A percentile compares a stretch with the other conserved stretches of the same genome.
Evolutionary conservation across 1,140 invertebrate genomes (phyloP).

Genomic region (Zaprionus africanus): DNA sequence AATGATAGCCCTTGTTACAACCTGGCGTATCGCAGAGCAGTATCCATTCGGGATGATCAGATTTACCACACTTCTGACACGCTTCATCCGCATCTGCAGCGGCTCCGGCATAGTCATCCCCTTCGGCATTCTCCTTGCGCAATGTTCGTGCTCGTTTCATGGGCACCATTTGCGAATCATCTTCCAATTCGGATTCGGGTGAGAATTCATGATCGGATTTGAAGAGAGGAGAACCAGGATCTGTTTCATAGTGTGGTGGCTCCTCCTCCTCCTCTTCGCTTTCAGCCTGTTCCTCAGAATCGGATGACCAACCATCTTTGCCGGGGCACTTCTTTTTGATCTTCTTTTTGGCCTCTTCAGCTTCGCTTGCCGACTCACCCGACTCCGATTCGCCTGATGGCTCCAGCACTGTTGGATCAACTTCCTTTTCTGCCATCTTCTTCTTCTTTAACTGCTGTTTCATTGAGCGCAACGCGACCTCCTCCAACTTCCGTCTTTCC

Average conservation of each 20-base stretch:
- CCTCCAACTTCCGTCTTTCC: slow-evolving; percentile 89
- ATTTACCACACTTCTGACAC: slow-evolving; percentile 94
- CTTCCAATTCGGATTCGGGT: slow-evolving; percentile 89
- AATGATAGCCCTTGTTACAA: slow-evolving; percentile 98
- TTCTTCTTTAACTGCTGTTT: slow-evolving; percentile 88
- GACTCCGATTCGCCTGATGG: slow-evolving; percentile 85
- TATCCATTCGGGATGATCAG: slow-evolving; percentile 98
- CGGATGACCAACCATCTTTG: slow-evolving; percentile 88
- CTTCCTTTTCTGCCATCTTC: slow-evolving; percentile 85
- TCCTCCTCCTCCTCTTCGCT: slow-evolving; percentile 87
- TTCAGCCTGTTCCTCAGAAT: slow-evolving; percentile 87
- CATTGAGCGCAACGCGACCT: slow-evolving; percentile 87
- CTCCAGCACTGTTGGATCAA: slow-evolving; percentile 79
- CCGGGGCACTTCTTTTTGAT: slow-evolving; percentile 87
- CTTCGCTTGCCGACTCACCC: slow-evolving; percentile 82
- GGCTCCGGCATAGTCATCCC: slow-evolving; percentile 77
- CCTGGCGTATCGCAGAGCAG: slow-evolving; percentile 92
- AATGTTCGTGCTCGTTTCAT: slow-evolving; percentile 89
- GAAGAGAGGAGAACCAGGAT: slow-evolving; percentile 87
- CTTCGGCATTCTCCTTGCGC: slow-evolving; percentile 86
- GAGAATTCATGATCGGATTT: slow-evolving; percentile 97
- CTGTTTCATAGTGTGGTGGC: slow-evolving; percentile 86
- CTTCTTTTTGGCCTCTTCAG: slow-evolving; percentile 85
- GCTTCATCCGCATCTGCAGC: slow-evolving; percentile 87
- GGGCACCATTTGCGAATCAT: slow-evolving; percentile 87